Base-by-base conservation (phyloP, 2,113 vertebrate species). In the Orientallactaga bullata region DNA sequence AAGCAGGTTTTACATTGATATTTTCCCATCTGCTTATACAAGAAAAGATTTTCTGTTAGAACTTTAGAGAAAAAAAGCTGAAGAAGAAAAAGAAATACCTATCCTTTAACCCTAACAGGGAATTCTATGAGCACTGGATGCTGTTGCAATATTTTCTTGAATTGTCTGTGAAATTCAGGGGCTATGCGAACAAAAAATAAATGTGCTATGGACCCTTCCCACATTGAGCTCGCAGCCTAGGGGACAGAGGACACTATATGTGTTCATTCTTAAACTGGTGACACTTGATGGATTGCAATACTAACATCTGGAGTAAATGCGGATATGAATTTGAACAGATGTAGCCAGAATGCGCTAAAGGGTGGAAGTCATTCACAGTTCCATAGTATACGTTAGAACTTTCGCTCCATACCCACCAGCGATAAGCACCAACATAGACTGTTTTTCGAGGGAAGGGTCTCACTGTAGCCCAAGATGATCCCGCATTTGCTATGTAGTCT, bases 41-140 rank as follows among this genome's bases (percentile, higher is more conserved):
- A 81, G 73, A 84, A 74, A 80, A 69, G 65, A 12, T 39, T 84
- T 94, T 93, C 60, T 88, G 11, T 61, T 85, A 87, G 81, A 88
- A 65, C 66, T 88, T 82, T 76, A 60, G n/a, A 7, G 35, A 81
- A 35, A 73, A 18, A 39, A 21, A 24, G 39, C 42, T 24, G 71
- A 73, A 18, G 66, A 24, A 85, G 47, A 55, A 42, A 71, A 37
- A 79, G 20, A 47, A 55, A 51, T 71, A 16, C 13, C 39, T 68
- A 20, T 68, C 47, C 66, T 55, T 55, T 16, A 84, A 12, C 20
- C 23, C 35, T n/a, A 6, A 51, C 13, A 69, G 20, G 51, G 47
- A 55, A 42, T 71, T 55, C 7, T 28, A 12, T 69, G 65, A 55
- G 30, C n/a, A 30, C 20, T 16, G 51, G 39, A 68, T n/a, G n/a